These are phyloP conservation scores for Zaprionus obscuricornis DNA, from an alignment of 2,888 invertebrate genomes.

Conservation along the genomic window DNA sequence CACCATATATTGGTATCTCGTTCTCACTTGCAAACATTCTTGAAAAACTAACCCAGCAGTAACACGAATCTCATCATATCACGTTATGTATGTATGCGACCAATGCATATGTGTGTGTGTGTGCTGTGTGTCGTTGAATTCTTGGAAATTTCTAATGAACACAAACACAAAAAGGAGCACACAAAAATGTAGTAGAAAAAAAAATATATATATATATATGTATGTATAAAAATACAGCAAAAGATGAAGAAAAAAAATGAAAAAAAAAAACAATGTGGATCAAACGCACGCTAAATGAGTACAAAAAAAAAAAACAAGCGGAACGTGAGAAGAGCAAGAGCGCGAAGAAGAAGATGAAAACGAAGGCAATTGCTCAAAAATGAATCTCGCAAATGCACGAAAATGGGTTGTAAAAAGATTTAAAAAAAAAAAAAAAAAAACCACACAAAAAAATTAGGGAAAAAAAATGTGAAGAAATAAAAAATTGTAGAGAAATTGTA, in stretches of 20 bases:
- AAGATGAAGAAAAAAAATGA: constrained; percentile 33
- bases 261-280: constrained; percentile 62
- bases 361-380: no score
- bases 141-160: constrained; percentile 76
- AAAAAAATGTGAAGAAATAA: no score
- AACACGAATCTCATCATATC: constrained; percentile 62
- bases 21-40: constrained; percentile 25
- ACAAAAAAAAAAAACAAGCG: constrained; percentile 64
- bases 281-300: constrained; percentile 64
- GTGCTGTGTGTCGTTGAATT: constrained; percentile 59
- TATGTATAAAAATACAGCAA: constrained; percentile 12
- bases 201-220: constrained; percentile 19
- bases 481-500: no score
- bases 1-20: not conserved
- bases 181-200: constrained; percentile 62
- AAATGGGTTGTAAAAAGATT: no score
- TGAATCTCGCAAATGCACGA: no score
- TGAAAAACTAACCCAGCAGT: constrained; percentile 74
- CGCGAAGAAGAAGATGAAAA: no score
- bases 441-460: no score
- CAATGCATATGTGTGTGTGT: constrained; percentile 26
- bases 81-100: constrained; percentile 4
- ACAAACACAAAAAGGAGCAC: constrained; percentile 74
- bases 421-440: no score
- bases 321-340: constrained; percentile 65